These are phyloP conservation scores for Rhynchotus rufescens DNA, from an alignment of 2,797 vertebrate genomes.

Conservation along the genomic window DNA sequence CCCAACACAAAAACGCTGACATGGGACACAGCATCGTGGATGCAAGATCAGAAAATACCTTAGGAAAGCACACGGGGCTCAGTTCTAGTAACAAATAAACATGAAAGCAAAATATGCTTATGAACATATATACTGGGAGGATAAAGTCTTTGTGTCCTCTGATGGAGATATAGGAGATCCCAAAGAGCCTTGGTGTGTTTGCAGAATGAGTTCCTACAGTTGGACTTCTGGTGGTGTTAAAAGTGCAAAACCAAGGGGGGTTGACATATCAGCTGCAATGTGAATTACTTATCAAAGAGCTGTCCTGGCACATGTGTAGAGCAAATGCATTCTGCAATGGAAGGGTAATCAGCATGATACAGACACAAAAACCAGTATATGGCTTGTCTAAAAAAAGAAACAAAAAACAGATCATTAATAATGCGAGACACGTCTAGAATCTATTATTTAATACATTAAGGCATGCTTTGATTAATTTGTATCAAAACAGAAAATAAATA, in stretches of 20 bases:
- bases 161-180: background rate
- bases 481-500: background rate
- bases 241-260: background rate
- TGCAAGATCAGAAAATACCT: background rate
- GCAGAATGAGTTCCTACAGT: background rate
- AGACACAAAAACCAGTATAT: background rate
- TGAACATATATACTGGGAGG: background rate
- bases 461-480: background rate
- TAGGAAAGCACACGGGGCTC: background rate
- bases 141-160: background rate
- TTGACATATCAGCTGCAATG: background rate
- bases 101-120: background rate
- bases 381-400: background rate
- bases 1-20: background rate
- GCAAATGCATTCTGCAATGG: background rate
- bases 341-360: background rate
- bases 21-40: background rate
- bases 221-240: background rate
- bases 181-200: background rate
- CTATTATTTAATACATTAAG: background rate
- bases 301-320: background rate
- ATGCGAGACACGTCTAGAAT: background rate
- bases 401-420: background rate
- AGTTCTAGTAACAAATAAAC: background rate
- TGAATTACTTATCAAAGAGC: background rate